Percentiles rank a stretch among this genome's conserved stretches.
These are phyloP conservation scores for Sarcophaga caerulescens DNA, from an alignment of 2,888 invertebrate species.

Conservation along the genomic window DNA sequence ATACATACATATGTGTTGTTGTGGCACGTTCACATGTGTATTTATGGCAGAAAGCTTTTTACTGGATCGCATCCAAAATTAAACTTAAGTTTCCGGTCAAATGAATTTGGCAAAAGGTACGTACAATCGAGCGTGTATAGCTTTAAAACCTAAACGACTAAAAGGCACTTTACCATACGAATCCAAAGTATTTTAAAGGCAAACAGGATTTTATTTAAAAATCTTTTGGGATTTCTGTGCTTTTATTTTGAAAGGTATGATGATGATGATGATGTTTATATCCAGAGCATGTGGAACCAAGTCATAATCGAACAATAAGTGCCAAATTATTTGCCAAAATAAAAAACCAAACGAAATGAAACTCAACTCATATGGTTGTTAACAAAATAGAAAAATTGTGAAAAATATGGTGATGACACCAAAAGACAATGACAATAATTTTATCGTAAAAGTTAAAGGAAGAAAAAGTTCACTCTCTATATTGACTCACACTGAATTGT, in stretches of 20 bases:
- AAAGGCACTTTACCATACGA: slow-evolving; percentile 66
- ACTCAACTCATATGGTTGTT: slow-evolving; percentile 69
- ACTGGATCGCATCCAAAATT: slow-evolving; percentile 77
- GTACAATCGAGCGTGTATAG: slow-evolving; percentile 69
- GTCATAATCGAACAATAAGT: slow-evolving; percentile 63
- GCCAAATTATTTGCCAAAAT: slow-evolving; percentile 65
- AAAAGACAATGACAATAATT: slow-evolving; percentile 7
- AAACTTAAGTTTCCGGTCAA: slow-evolving; percentile 81
- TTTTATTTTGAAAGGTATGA: slow-evolving; percentile 58
- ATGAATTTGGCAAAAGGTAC: slow-evolving; percentile 80
- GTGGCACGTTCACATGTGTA: slow-evolving; percentile 5
- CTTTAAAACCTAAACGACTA: slow-evolving; percentile 16
- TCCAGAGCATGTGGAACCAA: slow-evolving; percentile 24
- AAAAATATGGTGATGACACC: slow-evolving; percentile 30
- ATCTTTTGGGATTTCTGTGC: background rate
- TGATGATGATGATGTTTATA: background rate
- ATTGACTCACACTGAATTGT: background rate
- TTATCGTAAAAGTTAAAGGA: slow-evolving; percentile 56
- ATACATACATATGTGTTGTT: background rate
- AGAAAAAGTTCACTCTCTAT: background rate
- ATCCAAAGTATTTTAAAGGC: slow-evolving; percentile 23
- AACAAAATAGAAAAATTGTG: background rate
- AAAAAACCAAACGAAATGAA: slow-evolving; percentile 37
- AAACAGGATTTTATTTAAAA: slow-evolving; percentile 25
- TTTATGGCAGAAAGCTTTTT: slow-evolving; percentile 76